Conservation (phyloP, 2,113 vertebrate species). For the Eidolon helvum region DNA sequence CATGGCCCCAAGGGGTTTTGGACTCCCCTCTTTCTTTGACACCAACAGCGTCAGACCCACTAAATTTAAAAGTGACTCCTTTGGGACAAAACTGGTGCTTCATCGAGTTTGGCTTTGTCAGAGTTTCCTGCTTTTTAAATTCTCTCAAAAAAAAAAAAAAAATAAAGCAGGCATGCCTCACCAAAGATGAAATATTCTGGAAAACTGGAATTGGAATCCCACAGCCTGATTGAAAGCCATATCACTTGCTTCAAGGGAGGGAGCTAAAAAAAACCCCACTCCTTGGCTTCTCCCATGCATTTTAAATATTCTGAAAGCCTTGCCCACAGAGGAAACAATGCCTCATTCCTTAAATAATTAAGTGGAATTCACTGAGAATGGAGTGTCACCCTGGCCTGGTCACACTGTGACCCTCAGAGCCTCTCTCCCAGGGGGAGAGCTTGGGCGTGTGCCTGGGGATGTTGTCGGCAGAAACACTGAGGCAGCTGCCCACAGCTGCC, state of each 20-base stretch:
- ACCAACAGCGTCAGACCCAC: background rate
- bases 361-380: background rate
- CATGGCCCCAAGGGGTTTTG: background rate
- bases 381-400: background rate
- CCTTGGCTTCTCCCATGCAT: slow-evolving; percentile 59
- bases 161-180: background rate
- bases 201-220: slow-evolving; percentile 41
- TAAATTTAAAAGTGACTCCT: background rate
- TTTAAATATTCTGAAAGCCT: slow-evolving; percentile 55
- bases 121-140: background rate
- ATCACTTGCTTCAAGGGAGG: slow-evolving; percentile 55
- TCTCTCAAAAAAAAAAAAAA: background rate
- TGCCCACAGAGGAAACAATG: slow-evolving; percentile 21
- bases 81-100: background rate
- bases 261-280: slow-evolving; percentile 56
- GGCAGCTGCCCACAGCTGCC: background rate
- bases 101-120: background rate
- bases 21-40: background rate
- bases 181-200: slow-evolving; percentile 38
- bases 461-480: background rate
- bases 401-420: background rate
- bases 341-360: slow-evolving; percentile 50
- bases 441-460: background rate
- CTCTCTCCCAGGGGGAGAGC: background rate
- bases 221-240: slow-evolving; percentile 39